Evolutionary conservation across 2,888 invertebrate genomes (phyloP).

Genomic region (Scaptomyza parva): DNA sequence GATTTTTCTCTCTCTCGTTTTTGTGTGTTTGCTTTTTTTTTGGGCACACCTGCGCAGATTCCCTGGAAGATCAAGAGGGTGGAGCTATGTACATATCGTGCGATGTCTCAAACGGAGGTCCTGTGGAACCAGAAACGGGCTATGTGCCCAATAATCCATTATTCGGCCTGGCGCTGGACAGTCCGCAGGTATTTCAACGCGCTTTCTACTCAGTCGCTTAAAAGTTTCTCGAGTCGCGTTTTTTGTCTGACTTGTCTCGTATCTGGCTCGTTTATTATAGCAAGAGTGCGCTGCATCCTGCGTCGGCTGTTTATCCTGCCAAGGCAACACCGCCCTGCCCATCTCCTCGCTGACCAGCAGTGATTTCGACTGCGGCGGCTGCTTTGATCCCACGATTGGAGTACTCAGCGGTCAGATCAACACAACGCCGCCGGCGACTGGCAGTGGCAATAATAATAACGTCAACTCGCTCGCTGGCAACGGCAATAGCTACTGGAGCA

Average conservation of each 20-base stretch:
- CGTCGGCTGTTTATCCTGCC: conserved; percentile 85
- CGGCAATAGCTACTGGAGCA: conserved; percentile 86
- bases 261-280: conserved; percentile 52
- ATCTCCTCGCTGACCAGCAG: conserved; percentile 83
- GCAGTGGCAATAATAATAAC: conserved; percentile 43
- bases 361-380: conserved; percentile 85
- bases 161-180: conserved; percentile 85
- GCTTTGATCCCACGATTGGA: conserved; percentile 83
- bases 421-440: conserved; percentile 65
- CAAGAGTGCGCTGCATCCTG: conserved; percentile 85
- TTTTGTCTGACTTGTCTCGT: neutral
- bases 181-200: conserved; percentile 84
- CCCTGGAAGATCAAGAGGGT: conserved; percentile 85
- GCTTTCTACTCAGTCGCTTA: conserved; percentile 4
- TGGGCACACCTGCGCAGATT: conserved; percentile 81
- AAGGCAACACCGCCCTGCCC: conserved; percentile 84
- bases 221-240: neutral
- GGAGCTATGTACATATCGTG: conserved; percentile 86
- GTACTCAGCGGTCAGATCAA: conserved; percentile 79
- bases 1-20: conserved; percentile 17
- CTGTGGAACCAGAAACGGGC: conserved; percentile 85
- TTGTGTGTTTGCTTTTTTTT: conserved; percentile 13
- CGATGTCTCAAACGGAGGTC: conserved; percentile 85
- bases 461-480: conserved; percentile 72
- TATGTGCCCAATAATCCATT: conserved; percentile 85